These are phyloP conservation scores for Murina feae DNA, from an alignment of 2,113 vertebrate genomes.

Conservation along the genomic window DNA sequence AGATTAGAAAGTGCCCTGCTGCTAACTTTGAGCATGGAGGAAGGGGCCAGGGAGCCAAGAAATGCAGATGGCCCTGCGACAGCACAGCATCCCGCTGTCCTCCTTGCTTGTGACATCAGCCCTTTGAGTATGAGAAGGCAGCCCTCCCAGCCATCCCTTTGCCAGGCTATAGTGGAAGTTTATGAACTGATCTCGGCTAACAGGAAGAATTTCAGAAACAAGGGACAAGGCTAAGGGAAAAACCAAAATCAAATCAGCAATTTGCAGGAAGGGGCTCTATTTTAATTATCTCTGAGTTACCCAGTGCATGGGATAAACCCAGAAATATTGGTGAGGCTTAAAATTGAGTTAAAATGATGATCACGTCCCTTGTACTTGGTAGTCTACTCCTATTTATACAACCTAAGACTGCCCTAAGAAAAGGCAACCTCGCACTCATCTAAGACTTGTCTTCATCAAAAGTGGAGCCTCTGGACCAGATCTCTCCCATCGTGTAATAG, in stretches of 20 bases:
- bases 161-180: neutral
- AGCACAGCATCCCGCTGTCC: neutral
- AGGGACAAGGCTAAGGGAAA: neutral
- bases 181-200: neutral
- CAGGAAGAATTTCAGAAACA: neutral
- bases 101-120: accelerated
- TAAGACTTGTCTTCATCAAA: neutral
- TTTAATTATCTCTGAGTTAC: neutral
- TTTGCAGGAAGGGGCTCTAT: neutral
- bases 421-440: neutral
- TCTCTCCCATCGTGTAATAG: neutral
- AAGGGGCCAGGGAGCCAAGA: neutral
- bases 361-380: neutral
- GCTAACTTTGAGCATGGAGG: neutral
- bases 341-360: neutral
- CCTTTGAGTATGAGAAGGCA: neutral
- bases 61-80: neutral
- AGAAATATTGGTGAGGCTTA: neutral
- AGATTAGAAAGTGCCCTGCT: neutral
- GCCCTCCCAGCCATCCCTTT: neutral
- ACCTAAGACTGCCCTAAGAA: neutral
- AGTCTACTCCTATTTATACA: neutral
- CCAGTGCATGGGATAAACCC: too few relatives aligned
- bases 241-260: neutral
- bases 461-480: neutral